These are phyloP conservation scores for Lacanobia wlatinum DNA, from an alignment of 2,888 invertebrate species.

Conservation along the genomic window DNA sequence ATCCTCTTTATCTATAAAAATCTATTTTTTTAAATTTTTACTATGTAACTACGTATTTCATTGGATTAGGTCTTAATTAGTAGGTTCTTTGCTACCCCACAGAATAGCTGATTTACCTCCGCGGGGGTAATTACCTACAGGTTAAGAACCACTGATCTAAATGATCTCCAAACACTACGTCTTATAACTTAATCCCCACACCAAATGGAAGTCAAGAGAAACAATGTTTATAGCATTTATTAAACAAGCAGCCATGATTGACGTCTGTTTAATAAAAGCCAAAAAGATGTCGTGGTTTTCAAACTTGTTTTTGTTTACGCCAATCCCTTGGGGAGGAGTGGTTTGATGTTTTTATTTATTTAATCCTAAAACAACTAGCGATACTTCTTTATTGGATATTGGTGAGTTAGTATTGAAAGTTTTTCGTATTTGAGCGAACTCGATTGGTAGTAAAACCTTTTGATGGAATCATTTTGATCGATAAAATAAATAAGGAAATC, in stretches of 20 bases:
- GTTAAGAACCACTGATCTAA: not conserved
- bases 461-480: constrained; percentile 4
- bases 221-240: constrained; percentile 84
- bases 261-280: constrained; percentile 81
- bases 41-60: too few species aligned
- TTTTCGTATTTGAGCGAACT: constrained; percentile 24
- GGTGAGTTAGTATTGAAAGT: constrained; percentile 35
- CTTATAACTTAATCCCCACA: constrained; percentile 63
- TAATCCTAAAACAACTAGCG: constrained; percentile 61
- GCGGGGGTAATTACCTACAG: too few species aligned
- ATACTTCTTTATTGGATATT: constrained; percentile 50
- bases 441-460: not conserved
- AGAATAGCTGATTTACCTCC: too few species aligned
- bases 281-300: constrained; percentile 67
- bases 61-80: too few species aligned
- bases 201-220: constrained; percentile 73
- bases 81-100: too few species aligned
- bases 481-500: constrained; percentile 8
- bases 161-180: not conserved
- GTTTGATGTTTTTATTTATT: constrained; percentile 64
- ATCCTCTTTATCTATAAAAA: too few species aligned
- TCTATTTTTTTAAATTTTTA: too few species aligned
- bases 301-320: constrained; percentile 71
- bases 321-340: constrained; percentile 50
- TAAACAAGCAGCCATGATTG: constrained; percentile 82